Conservation (phyloP, 2,797 vertebrate genomes). For the Takifugu rubripes region DNA sequence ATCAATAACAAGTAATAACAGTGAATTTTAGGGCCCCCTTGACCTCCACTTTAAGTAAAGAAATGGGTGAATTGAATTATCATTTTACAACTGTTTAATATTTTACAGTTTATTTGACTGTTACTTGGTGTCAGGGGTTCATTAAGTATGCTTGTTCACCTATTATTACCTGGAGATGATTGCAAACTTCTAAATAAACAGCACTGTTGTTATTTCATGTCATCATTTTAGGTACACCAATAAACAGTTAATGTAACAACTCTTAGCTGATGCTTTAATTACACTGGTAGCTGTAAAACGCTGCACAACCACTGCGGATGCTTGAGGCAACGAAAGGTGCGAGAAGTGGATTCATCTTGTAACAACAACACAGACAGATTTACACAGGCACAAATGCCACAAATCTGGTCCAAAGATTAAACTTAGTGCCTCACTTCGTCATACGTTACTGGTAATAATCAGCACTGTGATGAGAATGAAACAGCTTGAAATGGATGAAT, state of each 20-base stretch:
- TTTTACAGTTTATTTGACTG: no score
- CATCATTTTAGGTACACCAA: not conserved
- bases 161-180: no score
- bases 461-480: constrained; percentile 10
- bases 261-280: not conserved
- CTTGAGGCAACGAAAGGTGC: not conserved
- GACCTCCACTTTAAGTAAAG: no score
- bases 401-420: constrained; percentile 9
- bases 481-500: not conserved
- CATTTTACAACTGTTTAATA: no score
- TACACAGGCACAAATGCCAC: not conserved
- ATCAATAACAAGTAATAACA: not conserved
- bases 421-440: constrained; percentile 21
- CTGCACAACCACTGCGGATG: not conserved
- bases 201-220: not conserved
- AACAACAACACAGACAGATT: not conserved
- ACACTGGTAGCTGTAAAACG: not conserved
- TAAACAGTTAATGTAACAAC: not conserved
- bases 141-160: no score
- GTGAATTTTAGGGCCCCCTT: not conserved
- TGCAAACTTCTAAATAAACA: not conserved
- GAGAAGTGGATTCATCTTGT: not conserved
- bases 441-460: constrained; percentile 14
- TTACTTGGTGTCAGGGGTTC: no score
- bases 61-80: no score